These are phyloP conservation scores for Sipha flava DNA, from an alignment of 1,140 invertebrate species.

Conservation along the genomic window DNA sequence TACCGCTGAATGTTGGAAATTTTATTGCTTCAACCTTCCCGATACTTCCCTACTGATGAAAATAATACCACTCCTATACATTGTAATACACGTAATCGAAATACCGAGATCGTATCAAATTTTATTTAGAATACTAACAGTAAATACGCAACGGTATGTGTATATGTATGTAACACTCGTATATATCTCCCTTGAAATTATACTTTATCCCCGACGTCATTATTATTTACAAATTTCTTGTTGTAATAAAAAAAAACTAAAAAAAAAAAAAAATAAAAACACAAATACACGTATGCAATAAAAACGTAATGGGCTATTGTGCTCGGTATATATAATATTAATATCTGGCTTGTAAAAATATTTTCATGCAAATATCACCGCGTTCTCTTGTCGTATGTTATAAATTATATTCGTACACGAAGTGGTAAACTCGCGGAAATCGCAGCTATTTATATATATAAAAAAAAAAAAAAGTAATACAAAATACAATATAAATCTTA, in stretches of 20 bases:
- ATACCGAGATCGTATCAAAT: constrained; percentile 31
- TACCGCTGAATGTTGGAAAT: background rate
- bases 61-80: background rate
- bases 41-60: background rate
- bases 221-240: constrained; percentile 31
- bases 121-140: constrained; percentile 9
- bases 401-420: constrained; percentile 7
- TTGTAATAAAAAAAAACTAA: background rate
- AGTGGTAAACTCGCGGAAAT: background rate
- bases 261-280: background rate
- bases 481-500: background rate
- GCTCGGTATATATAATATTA: background rate
- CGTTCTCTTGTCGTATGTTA: background rate
- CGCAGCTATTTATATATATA: background rate
- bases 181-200: background rate
- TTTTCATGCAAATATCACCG: constrained; percentile 1
- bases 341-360: constrained; percentile 11
- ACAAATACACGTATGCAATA: constrained; percentile 19
- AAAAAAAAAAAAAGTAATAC: background rate
- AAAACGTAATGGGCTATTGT: background rate
- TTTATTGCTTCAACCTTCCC: constrained; percentile 2
- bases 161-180: background rate
- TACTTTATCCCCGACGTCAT: background rate
- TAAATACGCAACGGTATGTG: background rate
- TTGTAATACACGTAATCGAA: constrained; percentile 16